Base-by-base conservation (phyloP, 30 jellyfish, hydroid and myxozoan genomes). In the Chrysaora quinquecirrha region DNA sequence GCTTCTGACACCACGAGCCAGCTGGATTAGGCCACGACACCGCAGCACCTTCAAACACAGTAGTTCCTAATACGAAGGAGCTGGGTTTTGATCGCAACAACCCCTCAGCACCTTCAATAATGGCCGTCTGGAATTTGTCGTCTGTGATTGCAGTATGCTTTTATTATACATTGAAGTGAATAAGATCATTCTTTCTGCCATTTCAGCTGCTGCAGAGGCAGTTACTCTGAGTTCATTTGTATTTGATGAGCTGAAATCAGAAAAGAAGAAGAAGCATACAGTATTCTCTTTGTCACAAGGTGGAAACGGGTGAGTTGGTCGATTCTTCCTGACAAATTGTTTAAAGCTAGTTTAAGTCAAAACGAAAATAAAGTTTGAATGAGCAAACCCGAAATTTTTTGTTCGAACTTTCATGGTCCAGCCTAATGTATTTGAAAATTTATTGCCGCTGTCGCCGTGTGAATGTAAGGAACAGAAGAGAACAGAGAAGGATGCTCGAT, bases 151-250 rank as follows among this genome's bases (percentile, higher is more conserved):
- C n/a, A n/a, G n/a, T n/a, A n/a, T n/a, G n/a, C n/a, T n/a, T n/a
- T n/a, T n/a, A n/a, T n/a, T n/a, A n/a, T n/a, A n/a, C n/a, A n/a
- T n/a, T n/a, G n/a, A n/a, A n/a, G n/a, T n/a, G n/a, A n/a, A n/a
- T n/a, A n/a, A n/a, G n/a, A n/a, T n/a, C n/a, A n/a, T n/a, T n/a
- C n/a, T n/a, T n/a, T n/a, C n/a, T n/a, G n/a, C n/a, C n/a, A n/a
- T n/a, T n/a, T 22, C 71, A 91, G 98, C 98, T 64, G 96, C 96
- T 54, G 96, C 96, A 16, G 98, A 91, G 50, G 98, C 91, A 72
- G 85, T 76, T 2, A 70, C 87, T 12, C 58, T 91, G 52, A 46
- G 83, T 52, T 12, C 50, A 2, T 72, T 47, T 60, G 30, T 64
- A 38, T 91, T 84, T 18, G 91, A 91, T 49, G 75, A 85, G 28